Conservation (phyloP, 1,140 invertebrate species). For the Kradibia gibbosae region DNA sequence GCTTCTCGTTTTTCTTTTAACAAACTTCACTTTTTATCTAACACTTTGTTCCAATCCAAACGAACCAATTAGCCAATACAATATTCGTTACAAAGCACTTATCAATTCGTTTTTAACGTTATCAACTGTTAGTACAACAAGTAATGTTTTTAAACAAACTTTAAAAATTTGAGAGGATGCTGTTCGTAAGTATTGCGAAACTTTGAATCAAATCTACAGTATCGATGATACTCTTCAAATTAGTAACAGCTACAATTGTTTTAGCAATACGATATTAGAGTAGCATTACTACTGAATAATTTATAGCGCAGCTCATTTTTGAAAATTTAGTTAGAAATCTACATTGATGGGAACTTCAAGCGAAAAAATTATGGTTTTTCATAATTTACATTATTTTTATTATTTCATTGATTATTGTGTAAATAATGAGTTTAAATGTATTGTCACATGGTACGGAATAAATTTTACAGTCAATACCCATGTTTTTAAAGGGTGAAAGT, state of each 20-base stretch:
- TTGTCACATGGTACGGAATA: neutral
- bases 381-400: neutral
- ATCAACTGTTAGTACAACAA: no score
- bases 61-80: neutral
- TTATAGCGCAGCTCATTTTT: no score
- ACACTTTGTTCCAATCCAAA: neutral
- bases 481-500: no score
- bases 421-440: neutral
- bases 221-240: neutral
- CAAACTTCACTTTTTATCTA: neutral
- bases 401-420: constrained; percentile 39
- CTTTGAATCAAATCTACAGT: neutral
- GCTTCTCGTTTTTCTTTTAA: constrained; percentile 3
- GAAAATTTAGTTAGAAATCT: neutral
- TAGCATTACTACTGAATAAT: no score
- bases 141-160: constrained; percentile 47
- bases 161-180: constrained; percentile 7
- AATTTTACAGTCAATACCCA: constrained; percentile 20
- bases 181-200: no score
- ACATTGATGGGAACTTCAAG: neutral
- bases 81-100: neutral
- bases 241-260: neutral
- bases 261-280: neutral
- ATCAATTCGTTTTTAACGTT: no score
- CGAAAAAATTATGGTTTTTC: neutral